phyloP scores from a whole-genome alignment of 2,113 vertebrate genomes.

The Hemiprocne comata region DNA sequence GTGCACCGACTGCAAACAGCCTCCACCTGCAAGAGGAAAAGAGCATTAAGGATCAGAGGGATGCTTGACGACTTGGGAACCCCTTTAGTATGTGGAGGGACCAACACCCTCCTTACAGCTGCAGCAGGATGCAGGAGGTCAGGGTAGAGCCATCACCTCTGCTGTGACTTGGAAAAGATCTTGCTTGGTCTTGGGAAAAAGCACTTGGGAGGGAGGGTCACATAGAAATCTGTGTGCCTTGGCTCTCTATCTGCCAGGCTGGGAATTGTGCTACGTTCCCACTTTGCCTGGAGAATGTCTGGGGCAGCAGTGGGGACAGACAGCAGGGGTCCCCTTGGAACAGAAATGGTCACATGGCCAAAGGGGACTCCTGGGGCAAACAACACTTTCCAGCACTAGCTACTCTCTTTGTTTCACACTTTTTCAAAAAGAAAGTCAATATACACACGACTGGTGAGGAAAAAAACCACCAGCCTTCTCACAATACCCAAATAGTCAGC shows the following conservation, averaged over 20 bases:
- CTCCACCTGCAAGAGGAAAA: neutral
- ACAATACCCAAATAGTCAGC: neutral
- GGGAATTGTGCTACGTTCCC: neutral
- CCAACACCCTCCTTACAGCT: neutral
- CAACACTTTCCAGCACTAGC: neutral
- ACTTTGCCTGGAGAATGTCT: neutral
- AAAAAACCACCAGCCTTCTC: neutral
- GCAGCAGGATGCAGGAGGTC: neutral
- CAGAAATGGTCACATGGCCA: fast-evolving
- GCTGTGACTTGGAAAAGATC: neutral
- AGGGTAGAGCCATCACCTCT: neutral
- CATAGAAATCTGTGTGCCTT: neutral
- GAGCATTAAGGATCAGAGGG: neutral
- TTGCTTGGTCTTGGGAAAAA: neutral
- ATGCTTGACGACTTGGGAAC: neutral
- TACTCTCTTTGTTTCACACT: neutral
- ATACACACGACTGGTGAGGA: neutral
- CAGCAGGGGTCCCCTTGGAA: neutral
- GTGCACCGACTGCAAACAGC: neutral
- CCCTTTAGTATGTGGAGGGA: neutral
- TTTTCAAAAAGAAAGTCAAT: neutral
- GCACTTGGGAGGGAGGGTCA: neutral
- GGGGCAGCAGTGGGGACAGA: neutral
- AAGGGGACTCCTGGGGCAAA: neutral
- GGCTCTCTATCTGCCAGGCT: neutral